phyloP scores from a whole-genome alignment of 2,888 invertebrate species.

The Ormyrus rosae region DNA sequence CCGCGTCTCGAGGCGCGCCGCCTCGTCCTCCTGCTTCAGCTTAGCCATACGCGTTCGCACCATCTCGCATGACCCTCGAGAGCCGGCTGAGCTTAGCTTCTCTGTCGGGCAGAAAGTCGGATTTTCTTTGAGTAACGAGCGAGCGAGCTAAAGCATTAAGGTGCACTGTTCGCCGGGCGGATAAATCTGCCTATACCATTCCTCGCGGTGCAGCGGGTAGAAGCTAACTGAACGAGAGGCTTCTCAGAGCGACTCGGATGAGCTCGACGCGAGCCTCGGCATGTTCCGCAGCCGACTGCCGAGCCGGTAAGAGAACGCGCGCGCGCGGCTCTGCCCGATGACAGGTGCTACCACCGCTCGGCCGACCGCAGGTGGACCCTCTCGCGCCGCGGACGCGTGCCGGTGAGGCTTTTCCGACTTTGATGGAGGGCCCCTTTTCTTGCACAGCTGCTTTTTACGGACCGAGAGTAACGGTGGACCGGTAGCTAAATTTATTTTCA shows the following conservation, averaged over 20 bases:
- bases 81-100: neutral
- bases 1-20: neutral
- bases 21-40: constrained; percentile 43
- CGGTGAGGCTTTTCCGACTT: neutral
- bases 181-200: too few species aligned
- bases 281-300: constrained; percentile 46
- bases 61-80: constrained; percentile 62
- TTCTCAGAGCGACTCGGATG: too few species aligned
- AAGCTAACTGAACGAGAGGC: too few species aligned
- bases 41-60: constrained; percentile 55
- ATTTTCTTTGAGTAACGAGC: too few species aligned
- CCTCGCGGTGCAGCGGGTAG: too few species aligned
- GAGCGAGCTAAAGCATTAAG: too few species aligned
- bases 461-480: too few species aligned
- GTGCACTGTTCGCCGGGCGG: too few species aligned
- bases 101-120: neutral
- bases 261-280: constrained; percentile 35
- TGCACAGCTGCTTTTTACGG: too few species aligned
- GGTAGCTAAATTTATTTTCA: too few species aligned
- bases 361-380: constrained; percentile 43
- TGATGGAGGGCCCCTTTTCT: too few species aligned
- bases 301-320: neutral
- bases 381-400: too few species aligned
- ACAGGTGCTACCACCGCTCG: constrained; percentile 44
- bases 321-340: neutral